Evolutionary conservation across 2,797 vertebrate species (phyloP).

Genomic region (Pangasius djambal): DNA sequence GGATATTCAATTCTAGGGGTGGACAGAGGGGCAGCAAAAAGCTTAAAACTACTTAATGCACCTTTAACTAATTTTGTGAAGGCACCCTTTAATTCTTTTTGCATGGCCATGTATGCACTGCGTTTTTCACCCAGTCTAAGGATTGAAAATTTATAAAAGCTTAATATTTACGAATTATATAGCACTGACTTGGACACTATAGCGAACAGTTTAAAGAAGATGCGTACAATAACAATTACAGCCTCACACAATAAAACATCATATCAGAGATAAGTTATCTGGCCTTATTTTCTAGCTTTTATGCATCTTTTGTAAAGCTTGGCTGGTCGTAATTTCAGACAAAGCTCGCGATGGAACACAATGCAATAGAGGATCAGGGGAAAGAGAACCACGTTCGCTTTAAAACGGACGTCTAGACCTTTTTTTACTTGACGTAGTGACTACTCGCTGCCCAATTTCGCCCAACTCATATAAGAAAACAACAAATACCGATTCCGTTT

Average conservation of each 20-base stretch:
- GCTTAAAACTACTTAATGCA: not conserved
- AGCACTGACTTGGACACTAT: not conserved
- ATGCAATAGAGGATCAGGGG: conserved; percentile 42
- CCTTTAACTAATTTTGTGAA: conserved; percentile 7
- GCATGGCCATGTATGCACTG: not conserved
- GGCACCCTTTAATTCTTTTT: not conserved
- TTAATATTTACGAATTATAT: not conserved
- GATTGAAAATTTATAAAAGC: not conserved
- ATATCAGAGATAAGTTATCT: not conserved
- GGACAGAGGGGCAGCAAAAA: conserved; percentile 19
- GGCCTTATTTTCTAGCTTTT: not conserved
- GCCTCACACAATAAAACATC: no score
- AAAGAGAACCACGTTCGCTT: not conserved
- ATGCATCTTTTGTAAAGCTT: not conserved
- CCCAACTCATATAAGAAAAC: not conserved
- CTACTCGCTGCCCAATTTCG: not conserved
- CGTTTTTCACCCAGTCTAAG: not conserved
- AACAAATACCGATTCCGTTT: not conserved
- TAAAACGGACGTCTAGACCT: conserved; percentile 31
- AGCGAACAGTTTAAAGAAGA: conserved; percentile 4
- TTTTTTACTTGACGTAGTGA: conserved; percentile 11
- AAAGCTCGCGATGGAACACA: conserved; percentile 42
- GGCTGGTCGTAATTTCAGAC: not conserved
- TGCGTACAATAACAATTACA: not conserved
- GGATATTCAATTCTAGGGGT: not conserved